Conservation (phyloP, 2,113 vertebrate genomes). For the Corythornis madagascariensis region DNA sequence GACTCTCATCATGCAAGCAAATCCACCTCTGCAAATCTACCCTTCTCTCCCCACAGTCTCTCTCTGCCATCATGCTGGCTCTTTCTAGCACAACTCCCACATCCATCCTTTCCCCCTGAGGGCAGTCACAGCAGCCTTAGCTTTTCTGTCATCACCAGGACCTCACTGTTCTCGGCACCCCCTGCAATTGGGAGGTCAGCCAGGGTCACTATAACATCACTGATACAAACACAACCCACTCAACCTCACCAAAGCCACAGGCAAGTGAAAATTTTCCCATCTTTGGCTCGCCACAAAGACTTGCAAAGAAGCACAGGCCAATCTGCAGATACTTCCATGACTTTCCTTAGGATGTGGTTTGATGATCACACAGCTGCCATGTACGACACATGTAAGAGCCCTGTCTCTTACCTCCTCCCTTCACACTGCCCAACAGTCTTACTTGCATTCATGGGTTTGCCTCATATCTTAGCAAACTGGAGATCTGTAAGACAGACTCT, state of each 20-base stretch:
- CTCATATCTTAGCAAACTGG: neutral
- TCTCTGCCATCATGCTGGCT: neutral
- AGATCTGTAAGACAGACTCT: neutral
- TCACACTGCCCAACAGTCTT: neutral
- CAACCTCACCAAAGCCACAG: neutral
- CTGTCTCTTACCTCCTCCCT: neutral
- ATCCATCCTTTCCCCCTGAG: neutral
- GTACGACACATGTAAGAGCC: neutral
- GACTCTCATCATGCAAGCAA: neutral
- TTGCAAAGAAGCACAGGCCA: neutral
- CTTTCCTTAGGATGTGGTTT: rapidly evolving
- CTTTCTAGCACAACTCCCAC: neutral
- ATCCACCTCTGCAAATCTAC: neutral
- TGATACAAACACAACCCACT: neutral
- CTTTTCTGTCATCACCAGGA: neutral
- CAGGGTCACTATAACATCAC: neutral
- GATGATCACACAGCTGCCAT: neutral
- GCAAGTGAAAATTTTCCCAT: neutral
- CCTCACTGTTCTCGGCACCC: neutral
- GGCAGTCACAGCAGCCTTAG: neutral
- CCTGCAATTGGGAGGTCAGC: neutral
- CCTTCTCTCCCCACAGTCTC: neutral
- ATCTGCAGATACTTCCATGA: neutral
- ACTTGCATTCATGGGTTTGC: neutral
- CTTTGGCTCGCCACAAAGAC: neutral